phyloP scores from a whole-genome alignment of 2,797 vertebrate species.

The Myotis planiceps region DNA sequence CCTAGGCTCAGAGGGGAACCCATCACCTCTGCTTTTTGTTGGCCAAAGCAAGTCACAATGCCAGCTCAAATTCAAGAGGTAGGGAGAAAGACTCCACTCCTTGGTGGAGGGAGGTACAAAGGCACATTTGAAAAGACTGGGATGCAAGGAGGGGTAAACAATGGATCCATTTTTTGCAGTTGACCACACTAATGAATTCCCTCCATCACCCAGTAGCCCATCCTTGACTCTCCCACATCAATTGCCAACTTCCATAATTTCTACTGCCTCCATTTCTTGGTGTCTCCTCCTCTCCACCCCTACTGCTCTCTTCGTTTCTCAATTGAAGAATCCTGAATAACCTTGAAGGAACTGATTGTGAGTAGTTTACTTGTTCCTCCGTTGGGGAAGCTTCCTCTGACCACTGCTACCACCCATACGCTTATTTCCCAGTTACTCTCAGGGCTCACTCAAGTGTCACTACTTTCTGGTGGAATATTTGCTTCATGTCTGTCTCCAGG shows the following conservation, averaged over 20 bases:
- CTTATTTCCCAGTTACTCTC: background rate
- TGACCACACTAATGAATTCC: background rate
- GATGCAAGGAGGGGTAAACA: background rate
- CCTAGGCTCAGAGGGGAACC: background rate
- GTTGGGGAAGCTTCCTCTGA: background rate
- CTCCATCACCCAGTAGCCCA: background rate
- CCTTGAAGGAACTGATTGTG: background rate
- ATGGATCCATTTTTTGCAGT: background rate
- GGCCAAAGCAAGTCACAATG: background rate
- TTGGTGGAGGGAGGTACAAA: background rate
- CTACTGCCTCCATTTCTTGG: background rate
- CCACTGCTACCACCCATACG: background rate
- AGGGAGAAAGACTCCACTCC: background rate
- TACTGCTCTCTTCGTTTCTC: background rate
- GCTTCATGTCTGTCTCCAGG: background rate
- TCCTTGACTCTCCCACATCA: background rate
- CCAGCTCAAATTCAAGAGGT: background rate
- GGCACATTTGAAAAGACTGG: background rate
- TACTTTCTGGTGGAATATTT: background rate
- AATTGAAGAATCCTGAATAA: background rate
- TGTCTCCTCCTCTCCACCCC: background rate
- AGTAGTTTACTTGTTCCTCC: background rate
- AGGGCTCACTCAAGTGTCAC: background rate
- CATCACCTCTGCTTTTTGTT: background rate
- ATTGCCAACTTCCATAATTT: background rate